Evolutionary conservation across 2,797 vertebrate genomes (phyloP).

Genomic region (Falco peregrinus): DNA sequence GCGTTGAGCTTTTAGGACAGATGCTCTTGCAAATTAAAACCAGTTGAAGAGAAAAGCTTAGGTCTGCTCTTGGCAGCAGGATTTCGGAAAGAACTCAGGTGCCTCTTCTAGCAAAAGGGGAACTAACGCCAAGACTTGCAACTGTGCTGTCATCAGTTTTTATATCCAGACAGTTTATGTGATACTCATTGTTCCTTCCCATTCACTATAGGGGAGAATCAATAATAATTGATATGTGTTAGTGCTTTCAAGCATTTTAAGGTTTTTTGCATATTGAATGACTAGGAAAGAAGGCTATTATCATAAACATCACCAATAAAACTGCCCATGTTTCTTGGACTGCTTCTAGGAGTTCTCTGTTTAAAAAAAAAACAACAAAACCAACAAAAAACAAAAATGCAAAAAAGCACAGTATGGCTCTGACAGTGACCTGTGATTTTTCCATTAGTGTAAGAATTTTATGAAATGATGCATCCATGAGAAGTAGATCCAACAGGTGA

Average conservation of each 20-base stretch:
- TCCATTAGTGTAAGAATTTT: not conserved
- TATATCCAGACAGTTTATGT: not conserved
- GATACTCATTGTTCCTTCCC: not conserved
- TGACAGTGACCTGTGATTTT: not conserved
- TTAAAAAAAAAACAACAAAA: not conserved
- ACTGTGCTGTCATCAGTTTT: constrained; percentile 5
- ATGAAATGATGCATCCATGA: not conserved
- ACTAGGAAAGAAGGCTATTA: not conserved
- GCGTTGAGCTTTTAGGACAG: not conserved
- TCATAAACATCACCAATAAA: not conserved
- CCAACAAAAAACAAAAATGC: not conserved
- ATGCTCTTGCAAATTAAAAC: not conserved
- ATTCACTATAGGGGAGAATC: not conserved
- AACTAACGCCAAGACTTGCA: not conserved
- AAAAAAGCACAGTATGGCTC: not conserved
- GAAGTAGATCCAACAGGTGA: not conserved
- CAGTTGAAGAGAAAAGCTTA: not conserved
- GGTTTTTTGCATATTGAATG: not conserved
- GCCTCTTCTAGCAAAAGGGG: constrained; percentile 14
- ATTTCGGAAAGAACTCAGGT: not conserved
- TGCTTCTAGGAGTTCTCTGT: not conserved
- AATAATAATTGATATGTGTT: not conserved
- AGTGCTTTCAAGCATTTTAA: not conserved
- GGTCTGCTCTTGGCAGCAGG: not conserved
- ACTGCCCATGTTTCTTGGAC: not conserved